phyloP scores from a whole-genome alignment of 92 coral and sea anemone species.

The Virgularia gustaviana region DNA sequence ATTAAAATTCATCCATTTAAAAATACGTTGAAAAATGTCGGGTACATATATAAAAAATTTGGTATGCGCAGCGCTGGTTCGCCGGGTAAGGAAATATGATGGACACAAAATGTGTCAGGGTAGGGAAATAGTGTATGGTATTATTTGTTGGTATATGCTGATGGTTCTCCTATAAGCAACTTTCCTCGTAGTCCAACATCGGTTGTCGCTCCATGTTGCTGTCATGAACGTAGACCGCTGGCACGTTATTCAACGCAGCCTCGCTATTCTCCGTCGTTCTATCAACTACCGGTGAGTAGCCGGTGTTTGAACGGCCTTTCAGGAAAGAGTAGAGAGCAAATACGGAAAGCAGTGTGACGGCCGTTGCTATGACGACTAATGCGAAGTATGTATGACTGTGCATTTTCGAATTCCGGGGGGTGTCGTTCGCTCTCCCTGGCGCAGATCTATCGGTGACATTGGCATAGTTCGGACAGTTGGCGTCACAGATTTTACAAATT shows the following conservation, averaged over 20 bases:
- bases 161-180: background rate
- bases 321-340: conserved; percentile 1
- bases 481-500: conserved; percentile 65
- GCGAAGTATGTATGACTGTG: conserved; percentile 5
- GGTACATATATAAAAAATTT: too few species aligned
- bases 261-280: background rate
- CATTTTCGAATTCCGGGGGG: background rate
- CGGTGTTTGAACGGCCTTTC: background rate
- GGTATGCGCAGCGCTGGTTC: too few species aligned
- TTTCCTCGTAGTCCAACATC: conserved; percentile 5
- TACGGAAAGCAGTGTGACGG: background rate
- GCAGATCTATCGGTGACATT: conserved; percentile 23
- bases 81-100: too few species aligned
- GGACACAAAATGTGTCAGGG: too few species aligned
- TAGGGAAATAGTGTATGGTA: background rate
- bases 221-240: conserved; percentile 6
- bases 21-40: too few species aligned
- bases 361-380: conserved; percentile 7
- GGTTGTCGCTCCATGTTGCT: background rate
- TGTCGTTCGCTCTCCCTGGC: background rate
- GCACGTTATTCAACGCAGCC: background rate
- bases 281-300: conserved; percentile 8
- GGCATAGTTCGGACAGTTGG: conserved; percentile 44
- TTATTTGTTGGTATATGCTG: too few species aligned
- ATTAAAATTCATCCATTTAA: too few species aligned